phyloP scores from a whole-genome alignment of 2,113 vertebrate species.

The Nycticryphes semicollaris region DNA sequence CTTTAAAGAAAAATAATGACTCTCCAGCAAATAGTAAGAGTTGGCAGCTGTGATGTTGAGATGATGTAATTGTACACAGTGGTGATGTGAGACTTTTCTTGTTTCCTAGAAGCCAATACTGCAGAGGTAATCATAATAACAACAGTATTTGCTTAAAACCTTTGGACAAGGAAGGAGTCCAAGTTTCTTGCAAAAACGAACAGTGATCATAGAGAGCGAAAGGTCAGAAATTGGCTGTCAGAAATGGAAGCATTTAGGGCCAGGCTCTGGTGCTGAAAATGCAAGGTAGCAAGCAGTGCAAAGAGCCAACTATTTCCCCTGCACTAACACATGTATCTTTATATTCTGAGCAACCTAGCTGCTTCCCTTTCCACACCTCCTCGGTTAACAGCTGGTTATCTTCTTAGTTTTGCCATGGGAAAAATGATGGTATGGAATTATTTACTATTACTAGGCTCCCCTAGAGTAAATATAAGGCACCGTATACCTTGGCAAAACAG shows the following conservation, averaged over 20 bases:
- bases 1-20: constrained; percentile 30
- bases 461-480: not conserved
- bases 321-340: not conserved
- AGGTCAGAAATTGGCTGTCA: constrained; percentile 41
- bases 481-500: constrained; percentile 32
- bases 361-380: not conserved
- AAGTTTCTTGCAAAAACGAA: not conserved
- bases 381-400: constrained; percentile 36
- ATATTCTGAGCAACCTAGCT: not conserved
- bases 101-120: constrained; percentile 59
- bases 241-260: not conserved
- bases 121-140: constrained; percentile 19
- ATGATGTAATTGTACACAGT: constrained; percentile 59
- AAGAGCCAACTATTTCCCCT: not conserved
- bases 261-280: not conserved
- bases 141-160: constrained; percentile 22
- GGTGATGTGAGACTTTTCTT: constrained; percentile 56
- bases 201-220: not conserved
- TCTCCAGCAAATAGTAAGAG: constrained; percentile 9
- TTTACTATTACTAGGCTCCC: not conserved
- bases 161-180: constrained; percentile 5
- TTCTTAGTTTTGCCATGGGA: not conserved
- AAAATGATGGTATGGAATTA: constrained; percentile 37
- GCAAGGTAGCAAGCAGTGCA: not conserved
- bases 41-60: constrained; percentile 46